Percentiles rank a stretch among this genome's conserved stretches.
phyloP scores from a whole-genome alignment of 2,888 invertebrate genomes.

The Thera britannica region DNA sequence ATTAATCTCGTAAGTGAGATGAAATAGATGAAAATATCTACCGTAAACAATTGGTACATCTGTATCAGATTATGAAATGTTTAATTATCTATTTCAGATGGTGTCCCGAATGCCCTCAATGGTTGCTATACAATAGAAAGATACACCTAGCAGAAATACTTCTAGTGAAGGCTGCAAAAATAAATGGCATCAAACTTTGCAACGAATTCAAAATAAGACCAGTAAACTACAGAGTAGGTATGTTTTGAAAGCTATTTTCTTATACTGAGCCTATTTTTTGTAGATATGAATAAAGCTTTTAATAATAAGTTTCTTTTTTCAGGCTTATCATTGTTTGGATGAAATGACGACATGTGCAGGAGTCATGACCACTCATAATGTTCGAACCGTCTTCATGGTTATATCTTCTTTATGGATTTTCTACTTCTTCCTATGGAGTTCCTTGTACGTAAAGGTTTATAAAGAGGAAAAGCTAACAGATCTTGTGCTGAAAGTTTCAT shows the following conservation, averaged over 20 bases:
- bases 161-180: slow-evolving; percentile 63
- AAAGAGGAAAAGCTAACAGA: slow-evolving; percentile 43
- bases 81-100: slow-evolving; percentile 54
- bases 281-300: background rate
- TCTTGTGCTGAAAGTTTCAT: slow-evolving; percentile 53
- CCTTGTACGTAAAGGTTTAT: slow-evolving; percentile 63
- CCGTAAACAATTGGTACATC: too few relatives aligned
- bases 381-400: slow-evolving; percentile 55
- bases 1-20: too few relatives aligned
- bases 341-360: slow-evolving; percentile 66
- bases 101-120: slow-evolving; percentile 77
- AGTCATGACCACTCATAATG: slow-evolving; percentile 63
- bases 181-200: slow-evolving; percentile 64
- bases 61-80: too few relatives aligned
- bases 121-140: slow-evolving; percentile 70
- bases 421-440: slow-evolving; percentile 64
- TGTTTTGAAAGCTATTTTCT: slow-evolving; percentile 42
- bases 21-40: too few relatives aligned
- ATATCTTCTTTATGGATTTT: slow-evolving; percentile 61
- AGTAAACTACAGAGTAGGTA: slow-evolving; percentile 75
- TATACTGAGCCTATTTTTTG: background rate
- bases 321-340: slow-evolving; percentile 73
- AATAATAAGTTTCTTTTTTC: slow-evolving; percentile 43
- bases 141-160: slow-evolving; percentile 64
- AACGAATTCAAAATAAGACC: slow-evolving; percentile 77